Conservation (phyloP, 2,113 vertebrate genomes). For the Ranitomeya imitator region DNA sequence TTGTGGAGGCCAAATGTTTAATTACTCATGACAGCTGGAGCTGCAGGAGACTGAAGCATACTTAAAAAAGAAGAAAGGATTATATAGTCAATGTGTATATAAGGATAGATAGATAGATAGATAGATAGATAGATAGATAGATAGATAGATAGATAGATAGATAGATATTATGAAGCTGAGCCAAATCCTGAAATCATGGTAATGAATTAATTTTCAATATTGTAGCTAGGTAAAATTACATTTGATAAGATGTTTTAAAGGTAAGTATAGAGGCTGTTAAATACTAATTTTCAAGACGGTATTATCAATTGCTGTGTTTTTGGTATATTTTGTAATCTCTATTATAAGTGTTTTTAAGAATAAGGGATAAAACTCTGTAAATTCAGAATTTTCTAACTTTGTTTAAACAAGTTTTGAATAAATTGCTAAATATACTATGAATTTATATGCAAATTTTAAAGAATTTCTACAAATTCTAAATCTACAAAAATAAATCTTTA, state of each 20-base stretch:
- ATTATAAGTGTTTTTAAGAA: background rate
- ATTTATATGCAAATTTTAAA: background rate
- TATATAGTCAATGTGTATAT: constrained; percentile 63
- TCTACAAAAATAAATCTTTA: background rate
- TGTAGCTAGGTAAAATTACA: background rate
- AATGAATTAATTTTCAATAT: background rate
- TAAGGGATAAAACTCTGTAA: background rate
- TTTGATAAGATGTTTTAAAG: background rate
- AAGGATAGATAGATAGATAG: constrained; percentile 37
- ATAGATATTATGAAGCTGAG: background rate
- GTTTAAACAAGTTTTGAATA: background rate
- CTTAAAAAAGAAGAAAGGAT: constrained; percentile 80
- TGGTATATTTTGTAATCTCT: background rate
- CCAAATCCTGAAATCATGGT: background rate
- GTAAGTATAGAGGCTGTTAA: background rate
- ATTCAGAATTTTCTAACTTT: background rate
- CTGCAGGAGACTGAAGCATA: constrained; percentile 86
- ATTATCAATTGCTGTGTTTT: background rate
- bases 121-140: constrained; percentile 10
- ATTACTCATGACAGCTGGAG: constrained; percentile 98
- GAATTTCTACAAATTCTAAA: background rate
- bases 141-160: background rate
- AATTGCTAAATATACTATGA: background rate
- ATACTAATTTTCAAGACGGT: background rate
- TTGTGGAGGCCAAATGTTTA: constrained; percentile 99